Percentiles rank a stretch among this genome's conserved stretches.
phyloP scores from a whole-genome alignment of 2,888 invertebrate species.

The Rhimphoctona megacephalus region DNA sequence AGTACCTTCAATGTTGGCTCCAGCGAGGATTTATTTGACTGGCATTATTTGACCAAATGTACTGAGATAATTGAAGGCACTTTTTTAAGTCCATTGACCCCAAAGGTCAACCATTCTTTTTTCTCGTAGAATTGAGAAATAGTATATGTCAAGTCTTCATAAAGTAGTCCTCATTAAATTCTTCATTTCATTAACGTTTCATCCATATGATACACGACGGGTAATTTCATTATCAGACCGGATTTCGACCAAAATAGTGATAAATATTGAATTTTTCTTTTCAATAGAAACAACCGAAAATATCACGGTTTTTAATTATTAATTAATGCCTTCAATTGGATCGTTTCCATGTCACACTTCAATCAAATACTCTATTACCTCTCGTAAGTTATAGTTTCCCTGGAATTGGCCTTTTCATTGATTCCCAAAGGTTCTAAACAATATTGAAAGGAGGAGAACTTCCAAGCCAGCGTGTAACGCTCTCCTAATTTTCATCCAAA shows the following conservation, averaged over 20 bases:
- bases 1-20: not conserved
- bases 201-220: not conserved
- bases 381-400: not conserved
- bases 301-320: not conserved
- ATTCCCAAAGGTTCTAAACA: not conserved
- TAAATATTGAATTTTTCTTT: not conserved
- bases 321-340: not conserved
- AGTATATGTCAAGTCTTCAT: not conserved
- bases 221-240: not conserved
- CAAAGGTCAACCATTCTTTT: not conserved
- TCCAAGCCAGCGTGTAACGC: not conserved
- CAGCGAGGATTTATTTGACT: not conserved
- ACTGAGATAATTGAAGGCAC: slow-evolving; percentile 13
- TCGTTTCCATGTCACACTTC: not conserved
- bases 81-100: not conserved
- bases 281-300: not conserved
- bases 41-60: slow-evolving; percentile 25
- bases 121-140: not conserved
- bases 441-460: not conserved
- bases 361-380: not conserved
- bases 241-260: not conserved
- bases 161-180: not conserved
- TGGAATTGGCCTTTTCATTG: not conserved
- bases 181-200: not conserved
- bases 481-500: not conserved